Evolutionary conservation across 2,888 invertebrate species (phyloP), one percentile per base, ranked within the genome.

Genomic region (Tachina fera): DNA sequence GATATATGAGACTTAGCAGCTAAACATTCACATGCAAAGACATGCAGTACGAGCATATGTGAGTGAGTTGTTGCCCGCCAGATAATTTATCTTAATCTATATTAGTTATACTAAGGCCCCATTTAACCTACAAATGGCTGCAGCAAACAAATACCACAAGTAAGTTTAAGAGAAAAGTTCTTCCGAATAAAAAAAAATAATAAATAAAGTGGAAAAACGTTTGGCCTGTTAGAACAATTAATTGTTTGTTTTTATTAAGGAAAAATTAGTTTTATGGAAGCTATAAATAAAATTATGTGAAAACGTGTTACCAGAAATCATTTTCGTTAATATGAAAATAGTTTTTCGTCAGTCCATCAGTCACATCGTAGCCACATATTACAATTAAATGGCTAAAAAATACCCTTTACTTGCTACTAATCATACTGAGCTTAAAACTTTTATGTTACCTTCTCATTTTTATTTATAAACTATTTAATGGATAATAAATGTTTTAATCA

Each of bases 1-100:
- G 45, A 56, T 65, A 56, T 53, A 67, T 14, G 39, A 67, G 39
- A 58, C 11, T 58, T n/a, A 65, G 9, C 13, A 65, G 39, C 53
- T 65, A 56, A 65, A 65, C 56, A 45, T 51, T 56, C 51, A 63
- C 16, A 13, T 31, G 5, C 31, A 31, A 31, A 31, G 0, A 31
- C 31, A 31, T 31, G 56, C 41, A 45, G 22, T 45, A 22, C 4
- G 31, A 31, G 31, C 4, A 31, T 31, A 31, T 31, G 4, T 3
- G 4, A 31, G 31, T 31, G 31, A 31, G 4, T 31, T 4, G 31
- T 31, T 31, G 9, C 22, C 41, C 5, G 60, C n/a, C 41, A 31
- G 8, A 31, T 61, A 60, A 13, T 74, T 49, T 49, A 31, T 58
- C 14, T 22, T 8, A 31, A 31, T 58, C 14, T 14, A 58, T 14